phyloP scores from a whole-genome alignment of 2,113 vertebrate genomes.

The Recurvirostra avosetta region DNA sequence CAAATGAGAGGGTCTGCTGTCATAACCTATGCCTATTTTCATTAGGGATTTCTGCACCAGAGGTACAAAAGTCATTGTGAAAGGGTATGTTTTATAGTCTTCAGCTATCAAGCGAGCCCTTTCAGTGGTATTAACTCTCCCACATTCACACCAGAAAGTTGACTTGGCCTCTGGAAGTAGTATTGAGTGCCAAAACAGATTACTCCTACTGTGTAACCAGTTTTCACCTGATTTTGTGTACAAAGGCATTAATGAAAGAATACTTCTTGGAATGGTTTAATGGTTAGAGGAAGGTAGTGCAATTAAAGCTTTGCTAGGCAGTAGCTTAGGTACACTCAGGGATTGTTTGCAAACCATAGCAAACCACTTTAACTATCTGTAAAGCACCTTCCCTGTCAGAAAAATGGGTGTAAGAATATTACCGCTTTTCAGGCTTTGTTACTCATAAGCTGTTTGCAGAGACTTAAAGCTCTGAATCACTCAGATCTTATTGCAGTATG shows the following conservation, averaged over 20 bases:
- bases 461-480: background rate
- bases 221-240: slow-evolving; percentile 38
- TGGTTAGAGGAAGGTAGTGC: background rate
- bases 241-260: background rate
- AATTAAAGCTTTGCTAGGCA: background rate
- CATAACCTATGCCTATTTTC: background rate
- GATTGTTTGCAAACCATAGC: background rate
- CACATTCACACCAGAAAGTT: background rate
- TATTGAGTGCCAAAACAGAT: slow-evolving; percentile 2
- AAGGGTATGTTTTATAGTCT: background rate
- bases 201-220: slow-evolving; percentile 20
- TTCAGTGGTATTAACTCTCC: background rate
- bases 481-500: background rate
- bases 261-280: background rate
- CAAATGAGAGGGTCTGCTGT: background rate
- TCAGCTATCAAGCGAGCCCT: background rate
- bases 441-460: background rate
- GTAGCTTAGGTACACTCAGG: background rate
- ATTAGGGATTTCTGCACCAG: background rate
- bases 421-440: background rate
- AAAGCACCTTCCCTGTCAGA: background rate
- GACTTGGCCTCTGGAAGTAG: slow-evolving; percentile 12
- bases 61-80: background rate
- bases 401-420: background rate
- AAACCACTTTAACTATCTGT: background rate